Base-by-base conservation (phyloP, 2,797 vertebrate genomes). In the Synanceia verrucosa region DNA sequence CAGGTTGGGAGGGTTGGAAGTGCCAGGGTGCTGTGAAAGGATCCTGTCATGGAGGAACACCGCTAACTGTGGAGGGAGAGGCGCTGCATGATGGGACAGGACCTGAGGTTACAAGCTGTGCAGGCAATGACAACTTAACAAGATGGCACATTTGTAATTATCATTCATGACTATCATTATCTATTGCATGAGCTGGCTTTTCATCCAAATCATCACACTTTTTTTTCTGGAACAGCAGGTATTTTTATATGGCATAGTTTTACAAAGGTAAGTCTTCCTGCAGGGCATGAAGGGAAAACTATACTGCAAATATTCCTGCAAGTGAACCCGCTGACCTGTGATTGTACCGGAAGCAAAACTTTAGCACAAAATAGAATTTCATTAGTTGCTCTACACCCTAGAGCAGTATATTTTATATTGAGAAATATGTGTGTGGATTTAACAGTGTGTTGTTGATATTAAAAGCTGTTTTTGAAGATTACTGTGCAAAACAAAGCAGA, bases 61-160 rank as follows among this genome's bases (percentile, higher is more conserved):
- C 14, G 2, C 63, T 51, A 24, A 63, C 29, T 37, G 65, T 50
- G 47, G 26, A 76, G 81, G 73, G 62, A 79, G 84, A 80, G 72
- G 70, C 50, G 2, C 66, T 65, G 65, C 88, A 65, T 83, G 89
- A 91, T 51, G 1, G 84, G 76, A 91, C 91, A 88, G 39, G 88
- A 89, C 73, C 78, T 73, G 79, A 80, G 82, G 88, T 81, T 87
- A 80, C 79, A 83, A 65, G 81, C 71, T 81, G 76, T 82, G 57
- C 28, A 81, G 76, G 75, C 82, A 85, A 84, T 88, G 91, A 90
- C 88, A 92, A 75, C 86, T 92, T 93, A 92, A 94, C 91, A 93
- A 92, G 91, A 85, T 75, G 75, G 83, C 84, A 82, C 81, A 86
- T 90, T 94, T 92, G 92, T 93, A 94, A 94, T 94, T 94, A 93